Base-by-base conservation (phyloP, 2,797 vertebrate genomes). In the Mastacembelus armatus region DNA sequence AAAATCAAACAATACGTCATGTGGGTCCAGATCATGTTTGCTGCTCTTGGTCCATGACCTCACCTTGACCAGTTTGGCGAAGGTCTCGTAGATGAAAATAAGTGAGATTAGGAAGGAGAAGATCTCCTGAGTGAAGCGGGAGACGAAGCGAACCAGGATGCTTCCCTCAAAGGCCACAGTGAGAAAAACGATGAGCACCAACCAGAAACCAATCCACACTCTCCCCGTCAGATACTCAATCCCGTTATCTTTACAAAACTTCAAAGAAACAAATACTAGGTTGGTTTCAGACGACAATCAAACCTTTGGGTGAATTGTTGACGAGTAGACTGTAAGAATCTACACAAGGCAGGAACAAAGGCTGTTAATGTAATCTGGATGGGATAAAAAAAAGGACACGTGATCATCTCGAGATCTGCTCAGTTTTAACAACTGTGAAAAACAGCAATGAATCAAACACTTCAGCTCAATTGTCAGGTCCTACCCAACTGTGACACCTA, bases 11-110 rank as follows among this genome's bases (percentile, higher is more conserved):
- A n/a, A n/a, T n/a, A n/a, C n/a, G n/a, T n/a, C n/a, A n/a, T n/a
- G n/a, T n/a, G n/a, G n/a, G n/a, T n/a, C n/a, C n/a, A n/a, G n/a
- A n/a, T n/a, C n/a, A n/a, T n/a, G n/a, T n/a, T n/a, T n/a, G n/a
- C 5, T n/a, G 7, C 44, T 7, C 15, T 35, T 56, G 61, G 26
- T 21, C 40, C 42, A 21, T 59, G 15, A 49, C n/a, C 66, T 79
- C 32, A 97, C 97, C 96, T 96, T 96, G 73, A 90, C 55, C 24
- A 98, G 89, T 71, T 98, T 98, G 79, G 92, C 94, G 71, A 98
- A 98, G 50, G 97, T 98, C 91, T 98, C 97, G 0, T 97, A 96
- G 92, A 98, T 98, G 92, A 98, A 98, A 78, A 98, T 98, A 84
- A 98, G 95, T 16, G 97, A 98, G 86, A 98, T 98, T 82, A 98